These are phyloP conservation scores for Ditula angustiorana DNA, from an alignment of 2,888 invertebrate genomes.

Conservation along the genomic window DNA sequence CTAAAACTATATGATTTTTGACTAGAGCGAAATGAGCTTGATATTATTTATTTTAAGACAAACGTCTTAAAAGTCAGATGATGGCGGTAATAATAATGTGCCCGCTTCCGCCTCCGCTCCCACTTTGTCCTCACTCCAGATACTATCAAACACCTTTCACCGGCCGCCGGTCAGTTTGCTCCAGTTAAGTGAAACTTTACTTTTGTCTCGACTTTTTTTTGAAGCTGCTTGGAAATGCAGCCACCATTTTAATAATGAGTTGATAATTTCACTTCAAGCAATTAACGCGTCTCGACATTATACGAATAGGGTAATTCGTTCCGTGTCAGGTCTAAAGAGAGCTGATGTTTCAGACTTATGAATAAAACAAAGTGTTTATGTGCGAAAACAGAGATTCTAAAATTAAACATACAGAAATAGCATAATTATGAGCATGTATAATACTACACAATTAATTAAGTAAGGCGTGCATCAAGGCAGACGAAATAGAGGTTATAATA, in stretches of 20 bases:
- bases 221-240: constrained; percentile 45
- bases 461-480: too few relatives aligned
- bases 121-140: constrained; percentile 39
- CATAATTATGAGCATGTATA: too few relatives aligned
- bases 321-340: constrained; percentile 18
- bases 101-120: constrained; percentile 23
- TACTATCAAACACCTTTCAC: constrained; percentile 52
- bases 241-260: constrained; percentile 39
- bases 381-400: not conserved
- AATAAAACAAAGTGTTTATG: constrained; percentile 13
- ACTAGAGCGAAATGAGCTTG: too few relatives aligned
- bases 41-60: too few relatives aligned
- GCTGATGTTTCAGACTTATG: not conserved
- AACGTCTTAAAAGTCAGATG: too few relatives aligned
- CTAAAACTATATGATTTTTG: too few relatives aligned
- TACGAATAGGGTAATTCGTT: constrained; percentile 34
- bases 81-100: too few relatives aligned
- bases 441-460: too few relatives aligned
- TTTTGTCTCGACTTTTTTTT: constrained; percentile 50
- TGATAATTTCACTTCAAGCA: constrained; percentile 37
- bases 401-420: not conserved
- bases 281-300: constrained; percentile 31
- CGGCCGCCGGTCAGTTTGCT: constrained; percentile 49
- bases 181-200: constrained; percentile 52
- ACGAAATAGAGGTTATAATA: too few relatives aligned